phyloP scores from a whole-genome alignment of 2,797 vertebrate genomes.

The Acestrorhynchus altus region DNA sequence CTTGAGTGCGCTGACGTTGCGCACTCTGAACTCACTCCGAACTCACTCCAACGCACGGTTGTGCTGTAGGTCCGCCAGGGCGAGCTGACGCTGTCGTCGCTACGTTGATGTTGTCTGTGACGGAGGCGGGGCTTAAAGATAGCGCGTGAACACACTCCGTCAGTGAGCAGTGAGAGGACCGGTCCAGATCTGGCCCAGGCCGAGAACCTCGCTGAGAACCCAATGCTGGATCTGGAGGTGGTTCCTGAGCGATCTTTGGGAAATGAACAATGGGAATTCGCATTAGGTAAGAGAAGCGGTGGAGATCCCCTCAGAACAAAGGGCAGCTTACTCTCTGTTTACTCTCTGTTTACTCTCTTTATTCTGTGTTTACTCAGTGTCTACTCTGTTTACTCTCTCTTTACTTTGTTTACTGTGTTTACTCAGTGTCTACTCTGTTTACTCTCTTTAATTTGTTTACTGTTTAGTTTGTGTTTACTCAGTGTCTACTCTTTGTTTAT shows the following conservation, averaged over 20 bases:
- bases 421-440: not conserved
- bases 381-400: not conserved
- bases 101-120: constrained; percentile 19
- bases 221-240: constrained; percentile 99
- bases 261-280: constrained; percentile 99
- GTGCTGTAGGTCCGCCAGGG: too few species aligned
- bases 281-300: constrained; percentile 81
- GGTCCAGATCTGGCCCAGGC: constrained; percentile 69
- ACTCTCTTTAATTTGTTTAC: too few species aligned
- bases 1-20: too few species aligned
- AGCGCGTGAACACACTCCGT: constrained; percentile 19
- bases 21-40: too few species aligned
- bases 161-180: constrained; percentile 47
- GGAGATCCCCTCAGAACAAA: not conserved
- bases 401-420: too few species aligned
- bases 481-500: too few species aligned
- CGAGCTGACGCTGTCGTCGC: too few species aligned
- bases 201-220: constrained; percentile 57
- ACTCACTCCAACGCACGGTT: too few species aligned
- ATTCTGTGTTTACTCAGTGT: too few species aligned
- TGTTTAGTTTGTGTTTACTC: too few species aligned
- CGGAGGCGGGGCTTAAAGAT: not conserved
- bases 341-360: too few species aligned
- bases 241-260: constrained; percentile 98
- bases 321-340: constrained; percentile 1